Conservation (phyloP, 2,797 vertebrate genomes). For the Pitangus sulphuratus region DNA sequence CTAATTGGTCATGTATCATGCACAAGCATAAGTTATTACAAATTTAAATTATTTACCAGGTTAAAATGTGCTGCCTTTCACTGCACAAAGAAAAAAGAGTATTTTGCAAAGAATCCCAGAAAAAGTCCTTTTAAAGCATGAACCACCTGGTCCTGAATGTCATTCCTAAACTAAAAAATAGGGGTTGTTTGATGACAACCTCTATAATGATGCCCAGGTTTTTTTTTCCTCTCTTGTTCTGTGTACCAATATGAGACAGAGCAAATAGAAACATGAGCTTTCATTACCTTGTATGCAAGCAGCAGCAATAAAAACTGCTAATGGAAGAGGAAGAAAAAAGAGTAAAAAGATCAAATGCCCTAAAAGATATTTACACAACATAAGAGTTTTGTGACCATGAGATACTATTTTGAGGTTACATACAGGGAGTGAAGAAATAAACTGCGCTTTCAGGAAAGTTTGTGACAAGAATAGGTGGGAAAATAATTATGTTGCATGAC, state of each 20-base stretch:
- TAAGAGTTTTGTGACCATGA: slow-evolving; percentile 59
- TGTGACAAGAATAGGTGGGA: slow-evolving; percentile 57
- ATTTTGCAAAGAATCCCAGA: not conserved
- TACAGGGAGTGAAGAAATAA: slow-evolving; percentile 64
- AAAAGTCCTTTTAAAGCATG: not conserved
- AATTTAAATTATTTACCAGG: not conserved
- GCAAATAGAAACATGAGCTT: slow-evolving; percentile 75
- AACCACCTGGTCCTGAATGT: not conserved
- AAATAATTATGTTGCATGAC: slow-evolving; percentile 63
- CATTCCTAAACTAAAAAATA: slow-evolving; percentile 10
- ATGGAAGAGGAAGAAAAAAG: slow-evolving; percentile 65
- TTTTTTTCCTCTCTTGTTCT: slow-evolving; percentile 45
- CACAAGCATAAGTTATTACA: not conserved
- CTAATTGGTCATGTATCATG: not conserved
- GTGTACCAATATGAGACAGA: slow-evolving; percentile 41
- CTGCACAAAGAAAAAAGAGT: not conserved
- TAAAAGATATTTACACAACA: slow-evolving; percentile 71
- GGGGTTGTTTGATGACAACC: not conserved
- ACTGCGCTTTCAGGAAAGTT: slow-evolving; percentile 61
- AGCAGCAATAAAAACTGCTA: slow-evolving; percentile 72
- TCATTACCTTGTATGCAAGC: slow-evolving; percentile 56
- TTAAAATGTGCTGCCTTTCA: not conserved
- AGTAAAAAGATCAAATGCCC: slow-evolving; percentile 65
- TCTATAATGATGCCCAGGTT: not conserved
- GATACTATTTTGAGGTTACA: slow-evolving; percentile 66